Percentiles rank a stretch among this genome's conserved stretches.
These are phyloP conservation scores for Sycobia sp. DNA, from an alignment of 1,140 invertebrate species.

Conservation along the genomic window DNA sequence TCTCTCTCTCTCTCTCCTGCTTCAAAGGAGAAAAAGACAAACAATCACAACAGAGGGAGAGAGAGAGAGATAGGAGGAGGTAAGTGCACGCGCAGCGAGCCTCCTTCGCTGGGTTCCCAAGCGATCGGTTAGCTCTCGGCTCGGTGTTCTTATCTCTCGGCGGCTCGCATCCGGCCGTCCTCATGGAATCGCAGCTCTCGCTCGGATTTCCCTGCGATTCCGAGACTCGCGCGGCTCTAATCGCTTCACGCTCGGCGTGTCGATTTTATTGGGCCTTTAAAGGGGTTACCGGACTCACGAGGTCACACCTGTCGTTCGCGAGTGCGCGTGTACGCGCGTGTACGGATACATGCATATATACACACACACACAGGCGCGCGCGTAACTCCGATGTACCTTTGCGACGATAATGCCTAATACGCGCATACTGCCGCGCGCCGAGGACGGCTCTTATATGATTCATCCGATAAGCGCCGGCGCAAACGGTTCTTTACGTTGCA, in stretches of 20 bases:
- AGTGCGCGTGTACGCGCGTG: neutral
- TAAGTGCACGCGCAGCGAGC: neutral
- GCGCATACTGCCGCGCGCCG: no score
- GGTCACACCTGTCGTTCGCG: neutral
- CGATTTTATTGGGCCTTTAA: neutral
- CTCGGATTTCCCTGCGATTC: neutral
- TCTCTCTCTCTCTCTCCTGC: no score
- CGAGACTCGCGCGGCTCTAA: conserved; percentile 13
- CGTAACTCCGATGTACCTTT: no score
- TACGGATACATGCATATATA: no score
- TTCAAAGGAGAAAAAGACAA: no score
- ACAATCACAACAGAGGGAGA: no score
- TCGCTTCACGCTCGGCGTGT: conserved; percentile 16
- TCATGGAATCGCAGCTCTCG: neutral
- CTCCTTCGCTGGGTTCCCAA: neutral
- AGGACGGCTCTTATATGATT: conserved; percentile 20
- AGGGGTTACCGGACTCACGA: conserved; percentile 21
- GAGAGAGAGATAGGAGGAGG: no score
- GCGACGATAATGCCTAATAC: no score
- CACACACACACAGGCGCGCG: no score
- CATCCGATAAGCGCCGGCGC: neutral
- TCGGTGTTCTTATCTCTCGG: no score
- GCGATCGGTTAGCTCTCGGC: no score
- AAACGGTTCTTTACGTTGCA: neutral
- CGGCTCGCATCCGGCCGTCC: neutral